Evolutionary conservation across 2,797 vertebrate genomes (phyloP).

Genomic region (Argya squamiceps): DNA sequence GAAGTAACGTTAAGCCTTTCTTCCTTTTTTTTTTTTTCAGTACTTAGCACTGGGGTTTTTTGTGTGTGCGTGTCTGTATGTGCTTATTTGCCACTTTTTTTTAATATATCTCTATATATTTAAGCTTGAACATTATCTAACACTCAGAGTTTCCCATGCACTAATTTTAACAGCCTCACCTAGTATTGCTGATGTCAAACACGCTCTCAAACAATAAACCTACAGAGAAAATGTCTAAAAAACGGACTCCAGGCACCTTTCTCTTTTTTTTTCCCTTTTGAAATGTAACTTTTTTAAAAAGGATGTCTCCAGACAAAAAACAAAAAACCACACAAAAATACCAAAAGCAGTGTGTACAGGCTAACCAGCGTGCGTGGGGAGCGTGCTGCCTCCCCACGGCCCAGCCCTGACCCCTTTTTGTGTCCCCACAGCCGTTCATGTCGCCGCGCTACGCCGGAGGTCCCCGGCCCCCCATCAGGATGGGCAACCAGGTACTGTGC

Average conservation of each 20-base stretch:
- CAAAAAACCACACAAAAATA: neutral
- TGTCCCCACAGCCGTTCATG: constrained; percentile 93
- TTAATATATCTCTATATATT: constrained; percentile 6
- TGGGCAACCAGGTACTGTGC: constrained; percentile 93
- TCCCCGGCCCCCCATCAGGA: constrained; percentile 96
- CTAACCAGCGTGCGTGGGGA: constrained; percentile 43
- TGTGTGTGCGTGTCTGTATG: constrained; percentile 61
- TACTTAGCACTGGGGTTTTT: constrained; percentile 29
- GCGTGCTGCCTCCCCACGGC: constrained; percentile 64
- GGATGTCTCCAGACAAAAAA: constrained; percentile 20
- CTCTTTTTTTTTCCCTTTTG: neutral
- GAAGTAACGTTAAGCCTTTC: constrained; percentile 22
- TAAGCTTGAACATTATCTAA: constrained; percentile 27
- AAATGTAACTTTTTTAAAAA: neutral
- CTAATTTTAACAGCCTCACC: constrained; percentile 63
- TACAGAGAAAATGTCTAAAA: constrained; percentile 21
- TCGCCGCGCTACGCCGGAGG: constrained; percentile 96
- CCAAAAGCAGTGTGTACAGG: neutral
- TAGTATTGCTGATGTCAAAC: constrained; percentile 8
- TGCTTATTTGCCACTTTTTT: constrained; percentile 64
- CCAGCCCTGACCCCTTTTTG: constrained; percentile 71
- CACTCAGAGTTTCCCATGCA: constrained; percentile 40
- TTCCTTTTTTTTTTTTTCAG: neutral
- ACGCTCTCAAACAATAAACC: constrained; percentile 22
- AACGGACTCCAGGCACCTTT: constrained; percentile 8